These are phyloP conservation scores for Adelges cooleyi DNA, from an alignment of 1,140 invertebrate genomes.

Conservation along the genomic window DNA sequence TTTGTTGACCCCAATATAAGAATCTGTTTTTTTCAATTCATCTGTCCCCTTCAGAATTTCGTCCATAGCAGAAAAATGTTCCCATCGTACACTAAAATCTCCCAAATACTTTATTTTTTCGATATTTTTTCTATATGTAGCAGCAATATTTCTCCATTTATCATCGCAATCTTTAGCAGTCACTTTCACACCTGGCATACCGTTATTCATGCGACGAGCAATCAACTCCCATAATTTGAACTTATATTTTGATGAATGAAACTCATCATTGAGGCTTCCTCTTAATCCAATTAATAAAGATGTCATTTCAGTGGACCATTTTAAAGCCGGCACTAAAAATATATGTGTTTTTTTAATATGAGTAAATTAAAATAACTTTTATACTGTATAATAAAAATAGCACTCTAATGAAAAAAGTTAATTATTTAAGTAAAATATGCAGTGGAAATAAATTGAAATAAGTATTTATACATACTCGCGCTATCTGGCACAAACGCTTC, in stretches of 20 bases:
- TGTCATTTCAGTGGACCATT: slow-evolving; percentile 30
- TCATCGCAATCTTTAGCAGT: slow-evolving; percentile 31
- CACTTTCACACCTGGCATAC: not conserved
- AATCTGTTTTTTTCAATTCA: slow-evolving; percentile 3
- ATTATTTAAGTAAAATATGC: too few species aligned
- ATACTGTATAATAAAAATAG: not conserved
- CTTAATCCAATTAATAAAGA: slow-evolving; percentile 25
- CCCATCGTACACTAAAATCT: slow-evolving; percentile 28
- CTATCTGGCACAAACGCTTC: not conserved
- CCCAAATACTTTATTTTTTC: slow-evolving; percentile 27
- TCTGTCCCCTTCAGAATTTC: slow-evolving; percentile 26
- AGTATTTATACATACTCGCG: slow-evolving; percentile 9
- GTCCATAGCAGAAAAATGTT: slow-evolving; percentile 30
- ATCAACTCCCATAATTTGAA: slow-evolving; percentile 30
- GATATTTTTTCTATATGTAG: slow-evolving; percentile 30
- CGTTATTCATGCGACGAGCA: slow-evolving; percentile 15
- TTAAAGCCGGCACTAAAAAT: slow-evolving; percentile 20
- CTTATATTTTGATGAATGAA: slow-evolving; percentile 27
- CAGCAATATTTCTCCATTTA: slow-evolving; percentile 30
- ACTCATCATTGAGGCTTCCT: slow-evolving; percentile 26
- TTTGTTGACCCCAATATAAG: slow-evolving; percentile 15
- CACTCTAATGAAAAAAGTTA: too few species aligned
- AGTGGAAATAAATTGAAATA: too few species aligned
- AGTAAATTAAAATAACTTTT: too few species aligned
- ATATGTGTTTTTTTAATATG: not conserved